Base-by-base conservation (phyloP, 2,113 vertebrate genomes). In the Saguinus midas region DNA sequence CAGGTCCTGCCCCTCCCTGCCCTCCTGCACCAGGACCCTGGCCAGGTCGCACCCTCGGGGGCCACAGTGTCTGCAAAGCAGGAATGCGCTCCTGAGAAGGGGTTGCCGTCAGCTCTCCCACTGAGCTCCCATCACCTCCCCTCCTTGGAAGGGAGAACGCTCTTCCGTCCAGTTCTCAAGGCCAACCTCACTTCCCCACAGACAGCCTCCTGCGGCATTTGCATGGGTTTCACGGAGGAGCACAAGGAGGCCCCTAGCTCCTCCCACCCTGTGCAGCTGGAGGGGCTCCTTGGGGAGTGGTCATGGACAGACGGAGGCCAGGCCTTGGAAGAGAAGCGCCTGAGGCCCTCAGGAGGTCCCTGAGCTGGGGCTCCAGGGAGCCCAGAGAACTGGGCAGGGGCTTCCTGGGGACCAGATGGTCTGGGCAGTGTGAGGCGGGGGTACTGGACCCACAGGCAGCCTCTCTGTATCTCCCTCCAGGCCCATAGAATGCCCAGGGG, bases 401-500 rank as follows among this genome's bases (percentile, higher is more conserved):
- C 52, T 89, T 52, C 32, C 1, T 7, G 58, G 68, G 57, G 52
- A 11, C 25, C 3, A 10, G 48, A 11, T 0, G 1, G 27, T 8
- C 21, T 1, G 10, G 73, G 13, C n/a, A 14, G 61, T 6, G 13
- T 25, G n/a, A 32, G 35, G 35, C 5, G 88, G 27, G 13, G 9
- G 73, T 20, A 6, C 3, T 11, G 32, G 5, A 70, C 32, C 45
- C 40, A 20, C 10, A 3, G 25, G 3, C 11, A 6, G 9, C 45
- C 90, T 83, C 37, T 1, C 70, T 2, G 13, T 64, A 21, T 91
- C 79, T 90, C 43, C 37, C 61, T 58, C 50, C 79, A 97, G 97
- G 84, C 17, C 52, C 84, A 21, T 64, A 83, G 79, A 79, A 98
- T 98, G 98, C 87, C 91, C 97, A 97, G 91, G 32, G 96, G 95